A percentile compares a stretch with the other conserved stretches of the same genome.
Evolutionary conservation across 2,797 vertebrate species (phyloP).

Genomic region (Lerista edwardsae): DNA sequence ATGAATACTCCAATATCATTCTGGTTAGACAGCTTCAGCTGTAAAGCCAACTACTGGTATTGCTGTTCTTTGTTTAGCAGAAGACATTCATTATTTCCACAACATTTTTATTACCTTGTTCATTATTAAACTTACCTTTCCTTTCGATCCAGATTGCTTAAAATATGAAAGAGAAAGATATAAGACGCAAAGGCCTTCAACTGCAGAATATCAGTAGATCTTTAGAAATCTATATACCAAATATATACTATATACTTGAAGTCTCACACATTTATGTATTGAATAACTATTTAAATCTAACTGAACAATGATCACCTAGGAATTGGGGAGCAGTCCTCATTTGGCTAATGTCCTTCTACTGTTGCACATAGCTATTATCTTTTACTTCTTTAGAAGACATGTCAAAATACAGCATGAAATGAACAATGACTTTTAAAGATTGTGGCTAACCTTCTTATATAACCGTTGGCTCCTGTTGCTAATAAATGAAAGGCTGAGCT

Average conservation of each 20-base stretch:
- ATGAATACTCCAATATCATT: not conserved
- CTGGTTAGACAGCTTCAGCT: constrained; percentile 35
- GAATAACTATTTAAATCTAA: not conserved
- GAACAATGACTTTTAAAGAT: not conserved
- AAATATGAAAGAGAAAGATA: constrained; percentile 81
- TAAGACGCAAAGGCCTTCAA: constrained; percentile 77
- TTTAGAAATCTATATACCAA: constrained; percentile 43
- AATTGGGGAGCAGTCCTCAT: not conserved
- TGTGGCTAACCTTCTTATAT: not conserved
- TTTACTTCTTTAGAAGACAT: not conserved
- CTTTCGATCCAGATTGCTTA: constrained; percentile 90
- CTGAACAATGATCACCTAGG: not conserved
- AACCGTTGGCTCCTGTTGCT: not conserved
- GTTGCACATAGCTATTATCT: not conserved
- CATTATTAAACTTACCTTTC: constrained; percentile 87
- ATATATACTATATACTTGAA: not conserved
- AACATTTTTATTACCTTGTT: constrained; percentile 69
- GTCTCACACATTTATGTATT: not conserved
- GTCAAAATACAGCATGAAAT: not conserved
- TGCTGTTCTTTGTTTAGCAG: constrained; percentile 49
- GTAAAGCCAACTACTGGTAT: constrained; percentile 29
- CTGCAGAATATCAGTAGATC: constrained; percentile 63
- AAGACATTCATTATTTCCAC: constrained; percentile 44
- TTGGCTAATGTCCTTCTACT: not conserved
- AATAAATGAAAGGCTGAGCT: not conserved